Evolutionary conservation across 2,797 vertebrate species (phyloP).

Genomic region (Tolypeutes matacus): DNA sequence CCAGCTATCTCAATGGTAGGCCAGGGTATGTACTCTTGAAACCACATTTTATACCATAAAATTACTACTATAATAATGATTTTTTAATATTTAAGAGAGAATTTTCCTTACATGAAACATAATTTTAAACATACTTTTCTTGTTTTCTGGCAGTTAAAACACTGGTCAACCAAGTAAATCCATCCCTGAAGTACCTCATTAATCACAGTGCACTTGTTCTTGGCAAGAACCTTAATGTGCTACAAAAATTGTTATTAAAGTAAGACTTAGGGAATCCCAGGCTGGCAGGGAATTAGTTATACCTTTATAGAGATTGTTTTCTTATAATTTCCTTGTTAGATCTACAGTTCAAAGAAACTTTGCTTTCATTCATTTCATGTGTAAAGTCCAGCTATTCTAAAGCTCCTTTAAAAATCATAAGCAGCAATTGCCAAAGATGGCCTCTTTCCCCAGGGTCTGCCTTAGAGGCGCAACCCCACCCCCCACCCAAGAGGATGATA

Average conservation of each 20-base stretch:
- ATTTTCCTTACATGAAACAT: slow-evolving; percentile 35
- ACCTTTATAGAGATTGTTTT: slow-evolving; percentile 71
- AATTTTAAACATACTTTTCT: slow-evolving; percentile 30
- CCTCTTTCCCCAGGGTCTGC: background rate
- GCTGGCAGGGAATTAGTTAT: slow-evolving; percentile 65
- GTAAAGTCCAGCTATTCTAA: slow-evolving; percentile 58
- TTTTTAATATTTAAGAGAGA: slow-evolving; percentile 43
- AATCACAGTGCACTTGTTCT: slow-evolving; percentile 74
- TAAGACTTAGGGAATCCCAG: slow-evolving; percentile 76
- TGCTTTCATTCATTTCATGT: slow-evolving; percentile 63
- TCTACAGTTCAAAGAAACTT: slow-evolving; percentile 48
- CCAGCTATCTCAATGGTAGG: background rate
- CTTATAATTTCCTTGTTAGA: slow-evolving; percentile 65
- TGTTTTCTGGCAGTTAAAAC: slow-evolving; percentile 58
- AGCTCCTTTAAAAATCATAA: slow-evolving; percentile 52
- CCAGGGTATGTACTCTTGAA: background rate
- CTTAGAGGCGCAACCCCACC: background rate
- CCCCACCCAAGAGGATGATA: background rate
- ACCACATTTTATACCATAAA: slow-evolving; percentile 43
- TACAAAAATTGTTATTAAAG: slow-evolving; percentile 79
- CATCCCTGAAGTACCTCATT: slow-evolving; percentile 65
- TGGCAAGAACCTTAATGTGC: slow-evolving; percentile 73
- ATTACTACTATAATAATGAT: slow-evolving; percentile 52
- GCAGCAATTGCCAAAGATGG: slow-evolving; percentile 18
- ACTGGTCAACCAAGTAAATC: slow-evolving; percentile 62